Conservation (phyloP, 2,797 vertebrate genomes). For the Coranthus polyacanthus region DNA sequence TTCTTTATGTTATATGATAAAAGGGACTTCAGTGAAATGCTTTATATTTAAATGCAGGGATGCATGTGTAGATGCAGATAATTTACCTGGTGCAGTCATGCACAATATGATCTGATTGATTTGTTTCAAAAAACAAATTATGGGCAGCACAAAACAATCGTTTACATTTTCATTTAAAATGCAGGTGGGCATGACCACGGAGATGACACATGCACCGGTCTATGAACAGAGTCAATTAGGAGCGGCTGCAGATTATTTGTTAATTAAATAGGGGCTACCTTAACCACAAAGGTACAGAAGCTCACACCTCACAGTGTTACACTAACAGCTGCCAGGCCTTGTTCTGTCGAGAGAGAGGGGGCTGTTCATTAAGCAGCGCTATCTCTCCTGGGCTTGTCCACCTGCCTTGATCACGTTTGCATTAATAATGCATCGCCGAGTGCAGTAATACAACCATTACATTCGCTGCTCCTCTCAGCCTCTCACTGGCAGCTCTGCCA, state of each 20-base stretch:
- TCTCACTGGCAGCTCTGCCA: slow-evolving; percentile 73
- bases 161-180: slow-evolving; percentile 63
- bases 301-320: slow-evolving; percentile 82
- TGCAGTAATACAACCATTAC: slow-evolving; percentile 88
- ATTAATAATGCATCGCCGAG: slow-evolving; percentile 89
- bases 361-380: slow-evolving; percentile 86
- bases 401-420: slow-evolving; percentile 89
- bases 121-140: slow-evolving; percentile 40
- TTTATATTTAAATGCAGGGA: slow-evolving; percentile 7
- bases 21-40: neutral
- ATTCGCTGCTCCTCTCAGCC: slow-evolving; percentile 76
- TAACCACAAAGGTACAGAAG: slow-evolving; percentile 76
- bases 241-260: slow-evolving; percentile 86
- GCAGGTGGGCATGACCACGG: slow-evolving; percentile 68
- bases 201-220: slow-evolving; percentile 70
- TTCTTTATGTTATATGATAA: neutral
- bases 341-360: slow-evolving; percentile 77
- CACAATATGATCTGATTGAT: slow-evolving; percentile 19
- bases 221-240: slow-evolving; percentile 84
- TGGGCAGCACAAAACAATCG: slow-evolving; percentile 48
- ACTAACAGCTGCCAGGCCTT: slow-evolving; percentile 87
- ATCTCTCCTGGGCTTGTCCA: slow-evolving; percentile 87
- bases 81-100: neutral
- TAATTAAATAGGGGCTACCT: slow-evolving; percentile 86
- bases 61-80: neutral